Percentiles rank a stretch among this genome's conserved stretches.
Conservation (phyloP, 2,888 invertebrate species). For the Mycalesis mineus region DNA sequence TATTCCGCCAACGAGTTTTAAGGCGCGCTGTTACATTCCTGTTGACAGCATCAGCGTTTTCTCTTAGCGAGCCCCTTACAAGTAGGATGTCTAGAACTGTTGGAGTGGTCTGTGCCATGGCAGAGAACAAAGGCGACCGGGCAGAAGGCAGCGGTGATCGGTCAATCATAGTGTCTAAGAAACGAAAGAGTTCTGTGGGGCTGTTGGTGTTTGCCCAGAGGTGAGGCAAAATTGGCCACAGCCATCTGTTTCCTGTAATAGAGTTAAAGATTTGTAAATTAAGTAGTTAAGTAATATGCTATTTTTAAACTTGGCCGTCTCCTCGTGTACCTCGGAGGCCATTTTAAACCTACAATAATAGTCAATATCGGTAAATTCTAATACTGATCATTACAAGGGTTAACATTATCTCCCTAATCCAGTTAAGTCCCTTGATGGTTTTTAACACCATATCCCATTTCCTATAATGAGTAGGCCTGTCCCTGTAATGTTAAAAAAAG, state of each 20-base stretch:
- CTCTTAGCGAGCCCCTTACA: conserved; percentile 79
- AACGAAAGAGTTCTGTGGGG: conserved; percentile 54
- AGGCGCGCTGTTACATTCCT: conserved; percentile 84
- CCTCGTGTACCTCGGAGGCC: too few species aligned
- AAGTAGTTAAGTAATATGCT: too few species aligned
- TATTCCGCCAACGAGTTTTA: conserved; percentile 80
- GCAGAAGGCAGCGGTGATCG: conserved; percentile 58
- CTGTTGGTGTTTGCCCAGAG: conserved; percentile 80
- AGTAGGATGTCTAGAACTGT: conserved; percentile 80
- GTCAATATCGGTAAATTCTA: too few species aligned
- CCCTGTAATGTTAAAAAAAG: too few species aligned
- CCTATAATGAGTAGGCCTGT: too few species aligned
- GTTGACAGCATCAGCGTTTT: conserved; percentile 83
- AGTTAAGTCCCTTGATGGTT: too few species aligned
- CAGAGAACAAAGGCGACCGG: conserved; percentile 77
- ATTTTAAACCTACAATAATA: too few species aligned
- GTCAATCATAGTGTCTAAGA: conserved; percentile 60
- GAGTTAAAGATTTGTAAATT: neutral
- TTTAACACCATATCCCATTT: too few species aligned
- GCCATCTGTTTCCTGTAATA: conserved; percentile 75
- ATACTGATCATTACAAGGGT: too few species aligned
- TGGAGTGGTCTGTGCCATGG: conserved; percentile 87
- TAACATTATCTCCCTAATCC: too few species aligned
- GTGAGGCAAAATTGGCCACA: conserved; percentile 82
- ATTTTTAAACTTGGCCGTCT: too few species aligned